Percentiles rank a stretch among this genome's conserved stretches.
Evolutionary conservation across 2,888 invertebrate species (phyloP).

Genomic region (Aethes cnicana): DNA sequence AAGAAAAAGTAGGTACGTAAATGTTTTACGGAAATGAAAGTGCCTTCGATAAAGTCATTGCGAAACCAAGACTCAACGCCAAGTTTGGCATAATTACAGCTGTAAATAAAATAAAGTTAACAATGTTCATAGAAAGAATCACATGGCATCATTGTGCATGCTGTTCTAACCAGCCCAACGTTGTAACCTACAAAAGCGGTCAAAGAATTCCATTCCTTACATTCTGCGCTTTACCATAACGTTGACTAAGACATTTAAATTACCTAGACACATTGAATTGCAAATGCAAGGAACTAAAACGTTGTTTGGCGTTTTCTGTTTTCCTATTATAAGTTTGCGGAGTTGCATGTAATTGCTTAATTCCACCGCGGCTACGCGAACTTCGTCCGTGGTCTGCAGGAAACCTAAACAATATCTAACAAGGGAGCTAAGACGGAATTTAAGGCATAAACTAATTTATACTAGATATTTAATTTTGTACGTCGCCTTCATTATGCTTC

Average conservation of each 20-base stretch:
- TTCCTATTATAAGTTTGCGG: slow-evolving; percentile 59
- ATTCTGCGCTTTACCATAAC: slow-evolving; percentile 17
- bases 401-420: slow-evolving; percentile 39
- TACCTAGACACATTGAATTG: slow-evolving; percentile 61
- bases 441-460: neutral
- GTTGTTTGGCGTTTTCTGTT: slow-evolving; percentile 67
- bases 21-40: too few relatives aligned
- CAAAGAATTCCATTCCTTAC: slow-evolving; percentile 11
- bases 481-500: too few relatives aligned
- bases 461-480: too few relatives aligned
- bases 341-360: slow-evolving; percentile 75
- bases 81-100: too few relatives aligned
- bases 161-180: neutral
- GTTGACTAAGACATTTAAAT: slow-evolving; percentile 41
- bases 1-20: too few relatives aligned
- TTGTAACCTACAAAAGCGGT: neutral
- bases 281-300: slow-evolving; percentile 64
- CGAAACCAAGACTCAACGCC: too few relatives aligned
- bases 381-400: slow-evolving; percentile 40
- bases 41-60: too few relatives aligned
- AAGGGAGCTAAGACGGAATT: slow-evolving; percentile 29
- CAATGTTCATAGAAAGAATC: too few relatives aligned
- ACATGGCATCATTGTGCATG: too few relatives aligned
- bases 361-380: slow-evolving; percentile 59
- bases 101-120: too few relatives aligned